Percentiles rank a stretch among this genome's conserved stretches.
Evolutionary conservation across 2,888 invertebrate species (phyloP).

Genomic region (Loripinus fragilis): DNA sequence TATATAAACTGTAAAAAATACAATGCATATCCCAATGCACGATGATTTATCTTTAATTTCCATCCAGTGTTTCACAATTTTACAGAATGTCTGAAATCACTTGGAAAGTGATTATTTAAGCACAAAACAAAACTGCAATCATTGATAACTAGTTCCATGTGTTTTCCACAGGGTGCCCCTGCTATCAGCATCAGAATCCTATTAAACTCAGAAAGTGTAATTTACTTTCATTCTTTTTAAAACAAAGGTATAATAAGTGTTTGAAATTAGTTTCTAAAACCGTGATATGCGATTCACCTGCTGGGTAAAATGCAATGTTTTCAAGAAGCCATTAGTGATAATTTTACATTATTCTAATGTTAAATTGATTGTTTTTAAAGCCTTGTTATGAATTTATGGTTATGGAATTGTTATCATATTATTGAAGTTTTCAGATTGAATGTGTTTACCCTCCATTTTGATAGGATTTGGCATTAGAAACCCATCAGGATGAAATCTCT

Average conservation of each 20-base stretch:
- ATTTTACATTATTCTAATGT: slow-evolving; percentile 5
- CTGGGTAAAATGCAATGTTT: background rate
- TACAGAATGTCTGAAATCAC: no score
- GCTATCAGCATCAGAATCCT: background rate
- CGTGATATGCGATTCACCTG: background rate
- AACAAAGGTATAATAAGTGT: slow-evolving; percentile 2
- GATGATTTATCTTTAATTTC: no score
- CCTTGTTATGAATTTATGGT: background rate
- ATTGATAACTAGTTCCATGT: slow-evolving; percentile 9
- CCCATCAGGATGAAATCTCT: no score
- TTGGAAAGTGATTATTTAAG: no score
- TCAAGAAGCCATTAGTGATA: background rate
- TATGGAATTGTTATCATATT: background rate
- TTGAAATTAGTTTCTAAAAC: background rate
- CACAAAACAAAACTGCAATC: no score
- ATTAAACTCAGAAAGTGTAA: background rate
- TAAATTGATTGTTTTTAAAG: slow-evolving; percentile 5
- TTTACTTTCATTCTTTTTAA: slow-evolving; percentile 6
- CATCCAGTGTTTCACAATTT: no score
- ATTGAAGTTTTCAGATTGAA: background rate
- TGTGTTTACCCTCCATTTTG: background rate
- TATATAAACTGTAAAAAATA: no score
- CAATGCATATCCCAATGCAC: no score
- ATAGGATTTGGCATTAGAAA: background rate
- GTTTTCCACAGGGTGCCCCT: background rate